Evolutionary conservation across 2,797 vertebrate species (phyloP).

Genomic region (Typhlichthys eigenmanni): DNA sequence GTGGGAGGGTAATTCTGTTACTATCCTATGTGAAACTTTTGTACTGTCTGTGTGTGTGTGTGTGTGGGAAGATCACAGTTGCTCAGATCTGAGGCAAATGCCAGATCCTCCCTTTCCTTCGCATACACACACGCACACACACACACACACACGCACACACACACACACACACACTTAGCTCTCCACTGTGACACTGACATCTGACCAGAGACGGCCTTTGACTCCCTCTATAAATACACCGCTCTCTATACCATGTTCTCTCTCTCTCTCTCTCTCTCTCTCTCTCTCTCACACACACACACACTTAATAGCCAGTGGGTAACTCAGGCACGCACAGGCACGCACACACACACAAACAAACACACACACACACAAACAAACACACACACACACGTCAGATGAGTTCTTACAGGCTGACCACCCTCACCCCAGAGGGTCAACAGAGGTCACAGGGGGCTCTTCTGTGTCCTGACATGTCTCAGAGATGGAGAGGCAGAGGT

Average conservation of each 20-base stretch:
- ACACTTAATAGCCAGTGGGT: too few relatives aligned
- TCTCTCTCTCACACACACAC: neutral
- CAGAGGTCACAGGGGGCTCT: too few relatives aligned
- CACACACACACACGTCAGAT: too few relatives aligned
- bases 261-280: neutral
- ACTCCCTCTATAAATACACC: neutral
- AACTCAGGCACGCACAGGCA: neutral
- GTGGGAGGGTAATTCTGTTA: neutral
- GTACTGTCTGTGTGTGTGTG: too few relatives aligned
- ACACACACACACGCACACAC: neutral
- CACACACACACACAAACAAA: neutral
- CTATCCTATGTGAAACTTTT: too few relatives aligned
- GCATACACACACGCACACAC: neutral
- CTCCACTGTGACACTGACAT: too few relatives aligned
- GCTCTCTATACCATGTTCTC: slow-evolving; percentile 17
- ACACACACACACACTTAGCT: neutral
- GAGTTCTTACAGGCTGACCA: too few relatives aligned
- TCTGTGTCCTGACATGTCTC: too few relatives aligned
- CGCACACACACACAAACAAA: slow-evolving; percentile 12
- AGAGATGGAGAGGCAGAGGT: neutral
- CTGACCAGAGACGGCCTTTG: too few relatives aligned
- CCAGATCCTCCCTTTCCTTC: slow-evolving; percentile 11
- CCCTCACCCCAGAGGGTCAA: too few relatives aligned
- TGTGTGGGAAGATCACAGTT: slow-evolving; percentile 19
- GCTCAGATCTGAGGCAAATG: slow-evolving; percentile 36